Conservation (phyloP, 2,113 vertebrate genomes). For the Butorides virescens region DNA sequence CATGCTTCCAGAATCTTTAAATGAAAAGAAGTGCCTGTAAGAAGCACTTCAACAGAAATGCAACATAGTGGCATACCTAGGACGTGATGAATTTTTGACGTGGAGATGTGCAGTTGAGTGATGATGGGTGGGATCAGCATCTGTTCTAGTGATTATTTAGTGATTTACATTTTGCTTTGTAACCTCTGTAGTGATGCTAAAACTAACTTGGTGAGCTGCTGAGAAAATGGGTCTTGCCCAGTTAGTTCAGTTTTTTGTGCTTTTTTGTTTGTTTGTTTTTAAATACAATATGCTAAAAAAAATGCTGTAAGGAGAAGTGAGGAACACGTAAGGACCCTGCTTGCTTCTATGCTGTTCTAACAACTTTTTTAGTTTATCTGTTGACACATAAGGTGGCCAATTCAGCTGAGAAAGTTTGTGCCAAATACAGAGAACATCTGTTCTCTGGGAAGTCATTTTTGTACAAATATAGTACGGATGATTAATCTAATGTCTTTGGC, state of each 20-base stretch:
- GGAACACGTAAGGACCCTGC: neutral
- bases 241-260: neutral
- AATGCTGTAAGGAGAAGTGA: neutral
- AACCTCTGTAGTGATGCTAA: neutral
- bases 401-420: neutral
- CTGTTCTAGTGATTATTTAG: neutral
- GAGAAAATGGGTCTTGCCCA: neutral
- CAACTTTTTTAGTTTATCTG: neutral
- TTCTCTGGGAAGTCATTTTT: slow-evolving; percentile 15
- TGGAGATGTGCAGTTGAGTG: fast-evolving
- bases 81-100: neutral
- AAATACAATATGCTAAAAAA: neutral
- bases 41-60: neutral
- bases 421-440: slow-evolving; percentile 38
- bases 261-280: neutral
- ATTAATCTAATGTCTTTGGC: slow-evolving; percentile 19
- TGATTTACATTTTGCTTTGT: neutral
- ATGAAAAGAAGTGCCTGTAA: neutral
- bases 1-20: neutral
- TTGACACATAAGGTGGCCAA: neutral
- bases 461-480: slow-evolving; percentile 31
- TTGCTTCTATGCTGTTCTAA: neutral
- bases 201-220: neutral
- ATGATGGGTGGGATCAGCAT: neutral
- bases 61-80: neutral